These are phyloP conservation scores for Hippocampus mohnikei DNA, from an alignment of 2,113 vertebrate genomes.

Conservation along the genomic window DNA sequence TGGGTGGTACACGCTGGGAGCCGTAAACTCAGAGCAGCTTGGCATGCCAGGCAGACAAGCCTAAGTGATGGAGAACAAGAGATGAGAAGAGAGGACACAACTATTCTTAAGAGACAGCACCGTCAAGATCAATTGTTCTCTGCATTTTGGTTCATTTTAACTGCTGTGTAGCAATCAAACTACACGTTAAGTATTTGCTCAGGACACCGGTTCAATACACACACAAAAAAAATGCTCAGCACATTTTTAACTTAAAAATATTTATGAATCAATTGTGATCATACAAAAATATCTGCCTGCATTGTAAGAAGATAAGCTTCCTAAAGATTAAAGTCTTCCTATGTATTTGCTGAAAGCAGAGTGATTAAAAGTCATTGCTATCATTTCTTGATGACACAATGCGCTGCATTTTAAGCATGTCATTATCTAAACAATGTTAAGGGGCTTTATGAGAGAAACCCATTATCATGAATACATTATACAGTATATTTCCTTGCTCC, in stretches of 20 bases:
- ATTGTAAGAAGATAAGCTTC: slow-evolving; percentile 50
- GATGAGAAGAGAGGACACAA: neutral
- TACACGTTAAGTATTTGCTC: slow-evolving; percentile 19
- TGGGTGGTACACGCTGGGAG: slow-evolving; percentile 92
- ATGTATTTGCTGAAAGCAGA: slow-evolving; percentile 42
- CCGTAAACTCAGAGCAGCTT: slow-evolving; percentile 94
- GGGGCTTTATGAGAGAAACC: slow-evolving; percentile 43
- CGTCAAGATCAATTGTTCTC: slow-evolving; percentile 26
- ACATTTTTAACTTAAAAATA: neutral
- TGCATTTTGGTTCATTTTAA: slow-evolving; percentile 4
- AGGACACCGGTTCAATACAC: slow-evolving; percentile 26
- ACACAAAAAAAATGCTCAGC: slow-evolving; percentile 1
- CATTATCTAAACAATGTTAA: slow-evolving; percentile 56
- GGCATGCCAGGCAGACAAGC: slow-evolving; percentile 97
- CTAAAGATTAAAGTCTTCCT: slow-evolving; percentile 54
- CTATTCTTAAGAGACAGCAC: neutral
- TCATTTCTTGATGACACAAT: slow-evolving; percentile 54
- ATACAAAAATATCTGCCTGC: slow-evolving; percentile 50
- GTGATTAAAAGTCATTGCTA: slow-evolving; percentile 49
- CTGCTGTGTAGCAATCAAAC: slow-evolving; percentile 25
- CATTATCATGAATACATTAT: slow-evolving; percentile 55
- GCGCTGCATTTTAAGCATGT: slow-evolving; percentile 42
- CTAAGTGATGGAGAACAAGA: slow-evolving; percentile 65
- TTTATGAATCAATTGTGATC: slow-evolving; percentile 40
- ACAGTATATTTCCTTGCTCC: slow-evolving; percentile 16